Evolutionary conservation across 2,888 invertebrate species (phyloP), one percentile per base, ranked within the genome.

Genomic region (Scaeva pyrastri): DNA sequence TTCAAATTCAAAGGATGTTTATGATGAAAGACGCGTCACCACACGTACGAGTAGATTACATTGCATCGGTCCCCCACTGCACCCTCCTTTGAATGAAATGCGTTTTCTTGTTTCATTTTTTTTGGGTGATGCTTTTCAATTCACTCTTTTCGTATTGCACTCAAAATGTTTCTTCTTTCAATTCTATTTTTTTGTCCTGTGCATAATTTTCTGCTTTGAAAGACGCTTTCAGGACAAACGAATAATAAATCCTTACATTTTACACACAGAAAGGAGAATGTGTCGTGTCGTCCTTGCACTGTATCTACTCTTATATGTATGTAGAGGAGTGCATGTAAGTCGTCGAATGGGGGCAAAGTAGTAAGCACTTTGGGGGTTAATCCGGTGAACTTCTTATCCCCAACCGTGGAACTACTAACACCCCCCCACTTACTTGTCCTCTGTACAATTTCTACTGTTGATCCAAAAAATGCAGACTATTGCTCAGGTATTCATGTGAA

Each of bases 401-500:
- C 21, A 21, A 16, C 5, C 16, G 16, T 1, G 60, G n/a, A n/a
- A 60, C 39, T 60, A 60, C 60, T 58, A 19, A 39, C 14, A 1
- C 11, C 36, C 21, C 6, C 21, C n/a, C 21, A 39, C 31, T 56
- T 56, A 48, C 11, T 56, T 52, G 6, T 36, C n/a, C n/a, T n/a
- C n/a, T n/a, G n/a, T n/a, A n/a, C n/a, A n/a, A n/a, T n/a, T 74
- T 14, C 19, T 55, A 21, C 64, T 64, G 50, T 36, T 77, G 39
- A 58, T 56, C 66, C 31, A 31, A 16, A 21, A 31, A 31, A 66
- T 31, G 52, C 68, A 55, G 74, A 31, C 56, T 56, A 70, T 62
- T 70, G 71, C 75, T 76, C 55, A 76, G 81, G 77, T 71, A 86
- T 82, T 82, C 86, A 86, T 74, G 68, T 82, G 71, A 41, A 55